Base-by-base conservation (phyloP, 2,113 vertebrate genomes). In the Cheilinus undulatus region DNA sequence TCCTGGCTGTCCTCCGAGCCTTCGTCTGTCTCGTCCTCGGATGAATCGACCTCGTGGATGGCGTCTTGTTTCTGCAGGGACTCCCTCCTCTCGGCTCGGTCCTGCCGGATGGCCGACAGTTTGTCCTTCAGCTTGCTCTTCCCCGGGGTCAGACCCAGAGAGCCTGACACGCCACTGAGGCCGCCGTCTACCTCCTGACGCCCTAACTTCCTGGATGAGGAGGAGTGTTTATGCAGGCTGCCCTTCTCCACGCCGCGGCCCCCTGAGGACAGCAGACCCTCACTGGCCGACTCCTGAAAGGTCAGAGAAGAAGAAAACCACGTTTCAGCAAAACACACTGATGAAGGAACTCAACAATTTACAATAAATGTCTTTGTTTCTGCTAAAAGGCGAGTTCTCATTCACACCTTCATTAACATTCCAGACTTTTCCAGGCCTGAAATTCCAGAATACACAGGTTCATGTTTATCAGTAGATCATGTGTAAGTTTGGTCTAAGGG, bases 41-140 rank as follows among this genome's bases (percentile, higher is more conserved):
- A 99, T 3, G 96, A 97, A 77, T 99, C 96, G 5, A 99, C 97
- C 89, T 98, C 97, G 8, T 95, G 95, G 83, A 99, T 99, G 81
- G 97, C 97, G 82, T 99, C 97, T 34, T 97, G 97, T 73, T 99
- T 98, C 87, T 99, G 97, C 38, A 99, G 91, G 0, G 97, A 97
- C 73, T 99, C 97, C 10, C 97, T 90, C 36, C 97, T 93, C 81
- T 97, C 97, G 13, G 95, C 97, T 1, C 97, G 80, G 89, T 98
- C 97, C 81, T 98, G 97, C 3, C 97, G 92, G 76, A 99, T 97
- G 49, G 96, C 94, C 0, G 93, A 93, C 67, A 94, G 89, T 42
- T 95, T 95, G 88, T 95, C 94, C 80, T 94, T 94, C 58, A 95
- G 87, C 63, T 93, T 93, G 88, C 89, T 93, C 67, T 92, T 92